These are phyloP conservation scores for Darevskia nairensis DNA, from an alignment of 2,797 vertebrate species.

Conservation along the genomic window DNA sequence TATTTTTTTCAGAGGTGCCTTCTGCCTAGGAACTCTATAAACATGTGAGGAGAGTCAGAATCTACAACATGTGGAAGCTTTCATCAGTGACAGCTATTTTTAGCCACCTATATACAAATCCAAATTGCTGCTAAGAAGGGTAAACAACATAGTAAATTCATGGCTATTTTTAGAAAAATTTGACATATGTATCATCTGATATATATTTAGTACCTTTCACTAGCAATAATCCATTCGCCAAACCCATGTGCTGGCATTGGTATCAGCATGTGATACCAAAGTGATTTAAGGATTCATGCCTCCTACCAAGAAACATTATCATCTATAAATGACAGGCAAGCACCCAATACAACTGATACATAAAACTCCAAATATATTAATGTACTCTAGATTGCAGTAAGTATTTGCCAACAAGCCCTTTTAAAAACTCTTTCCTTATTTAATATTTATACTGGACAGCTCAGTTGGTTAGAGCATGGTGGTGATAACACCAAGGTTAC, in stretches of 20 bases:
- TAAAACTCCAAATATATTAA: background rate
- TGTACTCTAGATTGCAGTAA: background rate
- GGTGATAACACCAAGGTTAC: no score
- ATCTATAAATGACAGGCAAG: background rate
- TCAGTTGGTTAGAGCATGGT: no score
- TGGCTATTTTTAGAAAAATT: slow-evolving; percentile 14
- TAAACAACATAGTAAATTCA: slow-evolving; percentile 16
- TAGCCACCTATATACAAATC: background rate
- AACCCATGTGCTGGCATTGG: background rate
- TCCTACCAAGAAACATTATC: background rate
- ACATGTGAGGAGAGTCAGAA: background rate
- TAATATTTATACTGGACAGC: background rate
- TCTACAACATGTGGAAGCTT: background rate
- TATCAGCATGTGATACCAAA: background rate
- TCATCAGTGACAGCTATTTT: background rate
- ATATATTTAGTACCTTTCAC: slow-evolving; percentile 2
- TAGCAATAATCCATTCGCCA: background rate
- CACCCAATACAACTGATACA: background rate
- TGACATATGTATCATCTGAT: slow-evolving; percentile 4
- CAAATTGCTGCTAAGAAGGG: slow-evolving; percentile 2
- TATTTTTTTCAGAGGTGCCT: background rate
- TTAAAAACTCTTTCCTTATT: background rate
- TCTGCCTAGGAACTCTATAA: background rate
- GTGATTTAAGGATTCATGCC: background rate
- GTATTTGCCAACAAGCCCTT: background rate